A percentile compares a stretch with the other conserved stretches of the same genome.
These are phyloP conservation scores for Venturia canescens DNA, from an alignment of 1,140 invertebrate genomes.

Conservation along the genomic window DNA sequence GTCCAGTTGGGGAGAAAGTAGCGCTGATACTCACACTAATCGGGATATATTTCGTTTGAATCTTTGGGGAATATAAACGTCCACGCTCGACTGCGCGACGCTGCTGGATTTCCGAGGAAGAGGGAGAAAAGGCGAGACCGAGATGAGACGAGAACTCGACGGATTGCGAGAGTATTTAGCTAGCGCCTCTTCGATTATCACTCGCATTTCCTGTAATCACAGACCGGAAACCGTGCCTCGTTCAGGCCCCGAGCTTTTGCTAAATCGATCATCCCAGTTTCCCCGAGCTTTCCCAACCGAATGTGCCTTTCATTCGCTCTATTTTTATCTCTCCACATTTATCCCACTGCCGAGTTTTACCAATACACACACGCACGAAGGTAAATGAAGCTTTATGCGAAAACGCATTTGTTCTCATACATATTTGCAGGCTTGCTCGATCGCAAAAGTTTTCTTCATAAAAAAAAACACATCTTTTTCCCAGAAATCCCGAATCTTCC, in stretches of 20 bases:
- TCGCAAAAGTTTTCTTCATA: too few relatives aligned
- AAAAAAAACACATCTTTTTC: too few relatives aligned
- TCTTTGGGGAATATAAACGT: too few relatives aligned
- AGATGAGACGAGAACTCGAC: not conserved
- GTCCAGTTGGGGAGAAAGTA: too few relatives aligned
- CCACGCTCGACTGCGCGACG: not conserved
- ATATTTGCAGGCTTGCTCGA: too few relatives aligned
- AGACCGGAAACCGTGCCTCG: slow-evolving; percentile 16
- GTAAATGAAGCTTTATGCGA: too few relatives aligned
- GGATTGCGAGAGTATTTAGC: slow-evolving; percentile 10
- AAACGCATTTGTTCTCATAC: too few relatives aligned
- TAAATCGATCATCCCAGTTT: slow-evolving; percentile 24
- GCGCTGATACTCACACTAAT: too few relatives aligned
- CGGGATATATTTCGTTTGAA: too few relatives aligned
- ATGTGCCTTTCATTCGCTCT: not conserved
- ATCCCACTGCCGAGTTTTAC: not conserved
- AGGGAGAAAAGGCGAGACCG: not conserved
- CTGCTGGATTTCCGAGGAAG: too few relatives aligned
- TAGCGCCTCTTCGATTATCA: slow-evolving; percentile 36
- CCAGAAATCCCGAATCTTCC: too few relatives aligned
- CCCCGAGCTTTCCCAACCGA: not conserved
- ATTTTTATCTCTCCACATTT: not conserved
- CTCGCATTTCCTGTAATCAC: slow-evolving; percentile 32
- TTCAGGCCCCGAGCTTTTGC: not conserved
- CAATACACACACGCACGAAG: too few relatives aligned